Evolutionary conservation across 2,113 vertebrate species (phyloP).

Genomic region (Mus pahari): DNA sequence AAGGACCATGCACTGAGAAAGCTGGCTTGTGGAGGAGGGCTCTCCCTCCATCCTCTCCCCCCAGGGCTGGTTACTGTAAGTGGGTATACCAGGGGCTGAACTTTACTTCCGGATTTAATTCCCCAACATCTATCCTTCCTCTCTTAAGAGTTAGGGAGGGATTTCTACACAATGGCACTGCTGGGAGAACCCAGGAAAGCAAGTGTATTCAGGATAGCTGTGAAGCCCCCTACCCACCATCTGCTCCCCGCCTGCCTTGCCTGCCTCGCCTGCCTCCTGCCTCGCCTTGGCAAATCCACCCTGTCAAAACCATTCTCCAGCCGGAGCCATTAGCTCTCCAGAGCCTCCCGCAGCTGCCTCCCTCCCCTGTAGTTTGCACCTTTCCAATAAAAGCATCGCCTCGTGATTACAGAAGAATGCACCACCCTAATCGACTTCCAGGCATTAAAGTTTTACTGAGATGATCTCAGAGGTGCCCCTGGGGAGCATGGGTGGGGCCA

Average conservation of each 20-base stretch:
- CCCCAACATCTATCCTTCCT: background rate
- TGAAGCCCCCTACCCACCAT: background rate
- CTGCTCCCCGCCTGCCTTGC: background rate
- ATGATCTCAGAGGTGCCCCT: conserved; percentile 79
- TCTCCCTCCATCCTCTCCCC: background rate
- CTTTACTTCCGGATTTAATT: background rate
- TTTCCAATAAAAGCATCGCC: conserved; percentile 79
- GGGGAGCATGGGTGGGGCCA: conserved; percentile 65
- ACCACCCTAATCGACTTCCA: conserved; percentile 82
- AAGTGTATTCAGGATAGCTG: background rate
- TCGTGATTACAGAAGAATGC: conserved; percentile 79
- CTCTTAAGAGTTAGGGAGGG: background rate
- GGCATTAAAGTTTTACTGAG: conserved; percentile 82
- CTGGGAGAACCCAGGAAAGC: background rate
- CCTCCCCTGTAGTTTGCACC: conserved; percentile 70
- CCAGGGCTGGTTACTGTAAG: background rate
- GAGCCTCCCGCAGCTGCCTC: conserved; percentile 51
- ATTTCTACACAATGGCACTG: background rate
- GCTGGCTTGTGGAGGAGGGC: too few species aligned
- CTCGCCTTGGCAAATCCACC: background rate
- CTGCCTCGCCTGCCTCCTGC: too few species aligned
- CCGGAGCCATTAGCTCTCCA: conserved; percentile 65
- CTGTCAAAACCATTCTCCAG: conserved; percentile 1
- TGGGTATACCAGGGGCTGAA: background rate
- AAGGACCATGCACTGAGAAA: background rate